Conservation (phyloP, 2,113 vertebrate species). For the Loxodonta africana region DNA sequence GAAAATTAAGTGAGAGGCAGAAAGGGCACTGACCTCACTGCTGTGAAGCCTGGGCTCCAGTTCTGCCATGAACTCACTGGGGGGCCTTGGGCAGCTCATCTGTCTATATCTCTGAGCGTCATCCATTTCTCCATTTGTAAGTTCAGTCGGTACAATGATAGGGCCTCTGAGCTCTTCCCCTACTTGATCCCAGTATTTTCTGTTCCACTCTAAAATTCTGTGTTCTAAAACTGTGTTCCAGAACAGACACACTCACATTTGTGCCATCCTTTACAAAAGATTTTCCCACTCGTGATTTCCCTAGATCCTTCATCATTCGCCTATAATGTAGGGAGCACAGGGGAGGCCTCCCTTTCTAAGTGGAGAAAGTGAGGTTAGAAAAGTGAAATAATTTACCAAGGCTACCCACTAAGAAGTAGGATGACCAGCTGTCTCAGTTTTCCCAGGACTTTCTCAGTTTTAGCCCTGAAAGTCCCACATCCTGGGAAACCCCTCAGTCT, state of each 20-base stretch:
- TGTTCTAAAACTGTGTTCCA: neutral
- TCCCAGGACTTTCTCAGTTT: neutral
- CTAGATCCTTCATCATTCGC: accelerated
- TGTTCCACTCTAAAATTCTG: neutral
- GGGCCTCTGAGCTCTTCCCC: neutral
- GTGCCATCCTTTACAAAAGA: neutral
- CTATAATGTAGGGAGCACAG: too few relatives aligned
- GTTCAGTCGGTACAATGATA: neutral
- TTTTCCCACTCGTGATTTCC: neutral
- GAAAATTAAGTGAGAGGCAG: neutral
- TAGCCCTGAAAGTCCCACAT: neutral
- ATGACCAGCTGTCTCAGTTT: neutral
- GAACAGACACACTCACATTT: neutral
- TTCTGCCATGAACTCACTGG: neutral
- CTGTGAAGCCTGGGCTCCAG: too few relatives aligned
- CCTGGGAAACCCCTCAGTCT: neutral
- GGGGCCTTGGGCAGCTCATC: too few relatives aligned
- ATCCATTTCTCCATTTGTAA: neutral
- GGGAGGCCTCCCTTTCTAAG: too few relatives aligned
- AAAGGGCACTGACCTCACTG: neutral
- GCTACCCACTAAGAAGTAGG: neutral
- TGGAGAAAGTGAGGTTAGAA: neutral
- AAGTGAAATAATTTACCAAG: neutral
- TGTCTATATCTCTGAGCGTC: neutral
- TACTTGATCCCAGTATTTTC: neutral